Evolutionary conservation across 2,113 vertebrate genomes (phyloP), one percentile per base, ranked within the genome.

Genomic region (Perca fluviatilis): DNA sequence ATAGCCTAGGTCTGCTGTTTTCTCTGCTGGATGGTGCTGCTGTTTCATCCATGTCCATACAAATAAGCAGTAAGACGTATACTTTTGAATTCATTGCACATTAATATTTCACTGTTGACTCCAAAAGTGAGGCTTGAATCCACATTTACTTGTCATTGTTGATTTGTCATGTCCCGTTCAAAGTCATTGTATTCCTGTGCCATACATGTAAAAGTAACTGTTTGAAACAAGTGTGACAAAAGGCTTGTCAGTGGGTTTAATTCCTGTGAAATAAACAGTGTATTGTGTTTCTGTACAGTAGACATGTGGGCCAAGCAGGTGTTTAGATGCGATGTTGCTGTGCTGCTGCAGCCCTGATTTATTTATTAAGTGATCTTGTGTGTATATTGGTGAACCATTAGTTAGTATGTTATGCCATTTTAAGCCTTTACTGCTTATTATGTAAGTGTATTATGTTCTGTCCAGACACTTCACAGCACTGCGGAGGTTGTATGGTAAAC

Each of bases 401-500:
- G 27, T 27, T 27, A 27, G 27, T 27, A 2, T 27, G 27, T 27
- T 27, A 27, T 27, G 27, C 27, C 27, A 27, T 27, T 27, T 27
- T 27, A 27, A 27, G 27, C 27, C 27, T 27, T 27, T 27, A 27
- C 27, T 27, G 27, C 27, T 27, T 27, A 27, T 27, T 27, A 27
- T 27, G 27, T 27, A 27, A 66, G 6, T 69, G 11, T 58, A 0
- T 58, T 79, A 50, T 79, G n/a, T 90, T 78, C 89, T 80, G 76
- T 92, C 40, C 93, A 99, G 98, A 91, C 98, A 99, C 95, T 99
- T 99, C 90, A 95, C 96, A 87, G 97, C 97, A 30, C 96, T 99
- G 87, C 96, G 97, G 91, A 96, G 87, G 86, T 93, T 99, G 79
- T 99, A 99, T 57, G 98, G 98, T 43, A 98, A 97, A 66, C 98